Base-by-base conservation (phyloP, 2,113 vertebrate genomes). In the Phasianus colchicus region DNA sequence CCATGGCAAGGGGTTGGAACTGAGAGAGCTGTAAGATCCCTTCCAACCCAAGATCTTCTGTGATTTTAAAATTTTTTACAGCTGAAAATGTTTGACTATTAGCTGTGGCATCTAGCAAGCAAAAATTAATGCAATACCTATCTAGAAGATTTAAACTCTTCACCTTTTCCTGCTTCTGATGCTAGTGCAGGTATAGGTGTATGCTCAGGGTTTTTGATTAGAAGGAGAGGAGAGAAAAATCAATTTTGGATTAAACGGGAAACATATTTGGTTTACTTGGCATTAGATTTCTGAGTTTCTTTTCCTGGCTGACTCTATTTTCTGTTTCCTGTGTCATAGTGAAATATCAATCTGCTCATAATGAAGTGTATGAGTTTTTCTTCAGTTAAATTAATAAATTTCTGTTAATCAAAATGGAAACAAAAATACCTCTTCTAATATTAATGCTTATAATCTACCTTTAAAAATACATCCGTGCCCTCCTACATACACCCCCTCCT, bases 401-500 rank as follows among this genome's bases (percentile, higher is more conserved):
- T 89, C 84, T 91, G 36, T 84, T 90, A 91, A 89, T 88, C 86
- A 80, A 95, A 94, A 92, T 34, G 89, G 80, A 92, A 95, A 84
- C 40, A 75, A 94, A 95, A 96, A 88, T 96, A 84, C n/a, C 9
- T 89, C 80, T 88, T 79, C 76, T 94, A 88, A 95, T 96, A 94
- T 88, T 91, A 86, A 78, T 90, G 32, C 88, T 94, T 83, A 67
- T 90, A 95, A 88, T 88, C 54, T 92, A 78, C 88, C 92, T 94
- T 95, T 91, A 83, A 95, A 89, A 95, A 94, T 78, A 90, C 18
- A 94, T 83, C 83, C 0, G 2, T 74, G 38, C 57, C 64, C 38
- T 92, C 93, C 93, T 43, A 94, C 93, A 42, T 54, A 75, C 38
- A 57, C 73, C 91, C 86, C 91, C 73, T 88, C 40, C 66, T 73